These are phyloP conservation scores for Fulica atra DNA, from an alignment of 2,113 vertebrate species.

Conservation along the genomic window DNA sequence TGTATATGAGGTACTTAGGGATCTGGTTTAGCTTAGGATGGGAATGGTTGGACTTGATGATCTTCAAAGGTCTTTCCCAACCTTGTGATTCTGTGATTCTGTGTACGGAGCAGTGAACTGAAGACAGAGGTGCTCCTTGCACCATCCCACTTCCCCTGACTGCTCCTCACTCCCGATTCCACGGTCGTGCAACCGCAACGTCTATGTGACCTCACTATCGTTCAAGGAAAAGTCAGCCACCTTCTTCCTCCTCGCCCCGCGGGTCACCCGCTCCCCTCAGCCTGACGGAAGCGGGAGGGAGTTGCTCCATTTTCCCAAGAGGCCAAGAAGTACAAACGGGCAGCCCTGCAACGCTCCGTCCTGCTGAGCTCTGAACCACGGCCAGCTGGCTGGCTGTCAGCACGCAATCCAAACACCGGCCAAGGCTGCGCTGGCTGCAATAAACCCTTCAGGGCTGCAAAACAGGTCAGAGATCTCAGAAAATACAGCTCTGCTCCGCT, in stretches of 20 bases:
- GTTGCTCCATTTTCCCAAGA: slow-evolving; percentile 24
- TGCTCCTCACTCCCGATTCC: neutral
- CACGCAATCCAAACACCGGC: slow-evolving; percentile 64
- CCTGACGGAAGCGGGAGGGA: neutral
- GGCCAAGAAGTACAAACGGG: neutral
- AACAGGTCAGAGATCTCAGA: slow-evolving; percentile 70
- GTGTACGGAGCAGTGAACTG: neutral
- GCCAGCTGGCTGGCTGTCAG: slow-evolving; percentile 64
- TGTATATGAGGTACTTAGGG: too few species aligned
- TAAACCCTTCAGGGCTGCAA: slow-evolving; percentile 65
- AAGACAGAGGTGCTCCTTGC: neutral
- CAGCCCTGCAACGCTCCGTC: neutral
- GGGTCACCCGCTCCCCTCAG: neutral
- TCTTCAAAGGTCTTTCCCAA: too few species aligned
- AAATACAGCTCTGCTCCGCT: slow-evolving; percentile 20
- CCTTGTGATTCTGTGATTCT: too few species aligned
- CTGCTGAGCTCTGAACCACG: neutral
- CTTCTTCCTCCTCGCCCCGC: neutral
- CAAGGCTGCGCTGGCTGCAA: slow-evolving; percentile 69
- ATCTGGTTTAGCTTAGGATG: too few species aligned
- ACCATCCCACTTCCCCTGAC: neutral
- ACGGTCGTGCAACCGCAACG: neutral
- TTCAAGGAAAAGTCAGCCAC: neutral
- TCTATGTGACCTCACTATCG: neutral
- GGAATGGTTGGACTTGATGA: too few species aligned